Evolutionary conservation across 2,113 vertebrate genomes (phyloP).

Genomic region (Nymphicus hollandicus): DNA sequence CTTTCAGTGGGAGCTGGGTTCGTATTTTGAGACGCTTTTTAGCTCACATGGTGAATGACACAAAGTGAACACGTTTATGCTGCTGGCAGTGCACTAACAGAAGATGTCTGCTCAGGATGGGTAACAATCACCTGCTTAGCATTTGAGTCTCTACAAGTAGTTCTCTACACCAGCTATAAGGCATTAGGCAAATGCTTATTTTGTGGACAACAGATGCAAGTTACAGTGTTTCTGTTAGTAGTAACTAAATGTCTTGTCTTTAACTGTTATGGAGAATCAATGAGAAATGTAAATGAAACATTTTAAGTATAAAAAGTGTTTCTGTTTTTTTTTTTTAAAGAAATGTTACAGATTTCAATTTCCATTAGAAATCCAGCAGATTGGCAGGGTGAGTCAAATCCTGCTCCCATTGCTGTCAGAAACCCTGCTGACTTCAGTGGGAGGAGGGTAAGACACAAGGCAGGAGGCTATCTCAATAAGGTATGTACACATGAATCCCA

Average conservation of each 20-base stretch:
- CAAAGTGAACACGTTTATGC: background rate
- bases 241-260: background rate
- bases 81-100: constrained; percentile 5
- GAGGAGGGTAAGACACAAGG: background rate
- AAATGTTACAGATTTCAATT: background rate
- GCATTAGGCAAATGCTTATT: constrained; percentile 46
- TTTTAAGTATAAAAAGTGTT: constrained; percentile 24
- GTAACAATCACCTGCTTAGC: background rate
- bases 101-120: background rate
- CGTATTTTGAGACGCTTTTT: background rate
- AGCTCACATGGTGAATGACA: background rate
- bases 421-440: background rate
- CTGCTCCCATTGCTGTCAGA: background rate
- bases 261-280: background rate
- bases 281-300: constrained; percentile 57
- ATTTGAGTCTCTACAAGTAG: background rate
- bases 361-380: background rate
- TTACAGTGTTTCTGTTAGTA: constrained; percentile 33
- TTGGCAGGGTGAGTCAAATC: background rate
- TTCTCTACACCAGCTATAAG: constrained; percentile 52
- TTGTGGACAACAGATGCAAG: constrained; percentile 3
- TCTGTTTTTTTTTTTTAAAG: background rate
- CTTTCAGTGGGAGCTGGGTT: background rate
- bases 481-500: background rate
- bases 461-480: background rate